Evolutionary conservation across 2,113 vertebrate genomes (phyloP).

Genomic region (Sceloporus undulatus): DNA sequence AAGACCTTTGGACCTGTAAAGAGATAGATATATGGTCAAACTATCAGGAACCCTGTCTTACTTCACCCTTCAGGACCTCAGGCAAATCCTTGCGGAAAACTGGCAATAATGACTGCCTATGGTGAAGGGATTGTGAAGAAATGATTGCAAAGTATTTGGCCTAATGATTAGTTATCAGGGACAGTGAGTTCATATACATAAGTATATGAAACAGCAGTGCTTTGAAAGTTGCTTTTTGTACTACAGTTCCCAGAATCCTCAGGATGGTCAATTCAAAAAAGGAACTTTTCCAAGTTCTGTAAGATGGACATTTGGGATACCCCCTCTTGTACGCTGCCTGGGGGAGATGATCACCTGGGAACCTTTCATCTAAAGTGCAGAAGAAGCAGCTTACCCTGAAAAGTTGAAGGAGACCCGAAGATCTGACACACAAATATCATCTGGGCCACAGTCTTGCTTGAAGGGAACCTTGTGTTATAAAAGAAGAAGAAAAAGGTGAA

Average conservation of each 20-base stretch:
- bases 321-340: neutral
- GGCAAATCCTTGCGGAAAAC: neutral
- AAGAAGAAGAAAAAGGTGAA: neutral
- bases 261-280: no score
- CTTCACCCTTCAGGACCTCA: no score
- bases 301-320: neutral
- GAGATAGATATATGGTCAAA: neutral
- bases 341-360: neutral
- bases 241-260: no score
- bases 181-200: neutral
- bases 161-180: neutral
- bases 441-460: conserved; percentile 10
- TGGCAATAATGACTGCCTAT: no score
- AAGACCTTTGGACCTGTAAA: conserved; percentile 34
- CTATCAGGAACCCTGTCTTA: no score
- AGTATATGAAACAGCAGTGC: neutral
- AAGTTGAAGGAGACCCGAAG: conserved; percentile 36
- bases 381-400: conserved; percentile 8
- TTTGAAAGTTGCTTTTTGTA: neutral
- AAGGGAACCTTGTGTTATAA: conserved; percentile 20
- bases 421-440: conserved; percentile 30
- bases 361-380: no score
- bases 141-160: neutral
- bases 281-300: no score
- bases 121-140: neutral